These are phyloP conservation scores for Chrysopilus asiliformis DNA, from an alignment of 2,888 invertebrate species.

Conservation along the genomic window DNA sequence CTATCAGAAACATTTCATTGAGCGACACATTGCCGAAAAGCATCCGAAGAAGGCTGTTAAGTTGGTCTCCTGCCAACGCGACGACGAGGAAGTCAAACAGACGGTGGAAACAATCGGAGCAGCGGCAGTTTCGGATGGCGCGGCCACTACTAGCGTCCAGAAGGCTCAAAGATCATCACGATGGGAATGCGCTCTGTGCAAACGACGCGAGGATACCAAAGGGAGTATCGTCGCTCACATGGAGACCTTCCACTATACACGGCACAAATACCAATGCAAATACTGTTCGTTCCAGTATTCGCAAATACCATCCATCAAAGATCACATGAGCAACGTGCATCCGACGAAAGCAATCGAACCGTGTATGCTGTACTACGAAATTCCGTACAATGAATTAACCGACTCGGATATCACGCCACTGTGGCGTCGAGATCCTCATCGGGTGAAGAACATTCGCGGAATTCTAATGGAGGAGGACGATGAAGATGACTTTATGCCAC, in stretches of 20 bases:
- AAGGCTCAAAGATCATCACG: slow-evolving; percentile 6
- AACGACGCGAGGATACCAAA: slow-evolving; percentile 16
- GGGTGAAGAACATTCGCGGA: slow-evolving; percentile 45
- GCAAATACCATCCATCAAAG: slow-evolving; percentile 41
- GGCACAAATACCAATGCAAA: slow-evolving; percentile 56
- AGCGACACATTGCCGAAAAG: slow-evolving; percentile 49
- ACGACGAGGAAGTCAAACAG: not conserved
- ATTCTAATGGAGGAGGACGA: slow-evolving; percentile 44
- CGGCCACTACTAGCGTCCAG: not conserved
- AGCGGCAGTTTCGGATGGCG: not conserved
- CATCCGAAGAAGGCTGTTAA: slow-evolving; percentile 37
- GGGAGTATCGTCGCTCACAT: slow-evolving; percentile 19
- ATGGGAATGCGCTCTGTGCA: slow-evolving; percentile 20
- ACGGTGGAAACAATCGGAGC: not conserved
- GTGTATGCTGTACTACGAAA: slow-evolving; percentile 11
- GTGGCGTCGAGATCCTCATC: slow-evolving; percentile 43
- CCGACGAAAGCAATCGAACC: slow-evolving; percentile 22
- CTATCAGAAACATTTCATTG: slow-evolving; percentile 46
- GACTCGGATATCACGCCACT: slow-evolving; percentile 36
- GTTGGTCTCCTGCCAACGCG: too few relatives aligned
- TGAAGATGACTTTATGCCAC: not conserved
- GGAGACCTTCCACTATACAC: slow-evolving; percentile 42
- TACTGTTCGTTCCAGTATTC: slow-evolving; percentile 48
- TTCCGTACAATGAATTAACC: not conserved
- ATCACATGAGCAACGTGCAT: slow-evolving; percentile 49